phyloP scores from a whole-genome alignment of 2,888 invertebrate species.

The Melanotus villosus region DNA sequence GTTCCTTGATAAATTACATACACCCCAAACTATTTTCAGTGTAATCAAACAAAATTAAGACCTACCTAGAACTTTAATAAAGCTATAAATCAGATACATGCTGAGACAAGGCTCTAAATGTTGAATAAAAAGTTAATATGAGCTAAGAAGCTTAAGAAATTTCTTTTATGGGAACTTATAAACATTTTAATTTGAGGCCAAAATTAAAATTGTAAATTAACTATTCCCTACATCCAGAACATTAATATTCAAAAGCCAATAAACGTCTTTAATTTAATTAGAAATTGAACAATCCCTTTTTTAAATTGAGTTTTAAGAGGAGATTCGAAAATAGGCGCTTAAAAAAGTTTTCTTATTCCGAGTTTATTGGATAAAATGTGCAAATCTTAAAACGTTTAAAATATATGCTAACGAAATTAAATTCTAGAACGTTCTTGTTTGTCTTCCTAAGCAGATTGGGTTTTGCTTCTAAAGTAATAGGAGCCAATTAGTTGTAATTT shows the following conservation, averaged over 20 bases:
- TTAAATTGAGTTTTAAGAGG: not conserved
- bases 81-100: conserved; percentile 11
- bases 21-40: not conserved
- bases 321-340: too few relatives aligned
- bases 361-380: too few relatives aligned
- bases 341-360: too few relatives aligned
- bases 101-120: not conserved
- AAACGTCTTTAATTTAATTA: conserved; percentile 8
- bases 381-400: too few relatives aligned
- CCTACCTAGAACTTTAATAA: conserved; percentile 4
- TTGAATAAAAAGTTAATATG: too few relatives aligned
- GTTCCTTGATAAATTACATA: not conserved
- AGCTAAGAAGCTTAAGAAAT: not conserved
- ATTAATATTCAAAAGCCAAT: conserved; percentile 25
- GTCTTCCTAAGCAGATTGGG: too few relatives aligned
- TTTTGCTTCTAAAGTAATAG: too few relatives aligned
- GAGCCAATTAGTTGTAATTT: too few relatives aligned
- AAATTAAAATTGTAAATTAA: conserved; percentile 26
- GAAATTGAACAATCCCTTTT: not conserved
- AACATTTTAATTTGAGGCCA: not conserved
- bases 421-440: too few relatives aligned
- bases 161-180: not conserved
- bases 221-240: not conserved
- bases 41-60: conserved; percentile 3
- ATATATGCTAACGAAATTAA: too few relatives aligned